Evolutionary conservation across 2,797 vertebrate species (phyloP), one percentile per base, ranked within the genome.

Genomic region (Clarias fuscus): DNA sequence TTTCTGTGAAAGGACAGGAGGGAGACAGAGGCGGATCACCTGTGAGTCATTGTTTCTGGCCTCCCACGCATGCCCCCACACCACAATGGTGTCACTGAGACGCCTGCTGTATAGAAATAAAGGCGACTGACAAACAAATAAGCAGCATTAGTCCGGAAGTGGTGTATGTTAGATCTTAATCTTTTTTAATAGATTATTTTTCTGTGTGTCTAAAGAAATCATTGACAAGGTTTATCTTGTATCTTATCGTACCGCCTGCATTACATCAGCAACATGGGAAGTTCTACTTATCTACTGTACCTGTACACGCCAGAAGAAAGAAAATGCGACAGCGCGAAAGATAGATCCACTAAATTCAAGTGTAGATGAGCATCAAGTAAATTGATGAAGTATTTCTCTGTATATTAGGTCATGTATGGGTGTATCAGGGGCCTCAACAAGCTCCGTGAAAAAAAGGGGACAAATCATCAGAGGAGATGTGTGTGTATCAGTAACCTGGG

Each of bases 371-470:
- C 88, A 90, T 91, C 86, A 87, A 87, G 89, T 92, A 90, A 94
- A 93, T 84, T 90, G 88, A 91, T 87, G 91, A 89, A 86, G 90
- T 92, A 89, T 92, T 93, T 92, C 90, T 94, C 92, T 95, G 93
- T 95, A 92, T 93, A 91, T 93, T 90, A 82, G 88, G 90, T 91
- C 89, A 86, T 93, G 93, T 93, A 94, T 92, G 91, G 86, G 89
- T 89, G 91, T 94, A 93, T 93, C 93, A 93, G 91, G 91, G 43
- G 43, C 64, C 84, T 93, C 91, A 10, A 89, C 86, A 89, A 93
- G 90, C 84, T 91, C 93, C 91, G 92, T 90, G 91, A 93, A 93
- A 93, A 94, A 93, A 78, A 91, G 73, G 83, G 67, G 5, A 62
- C 59, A 92, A 93, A 93, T 93, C 91, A 85, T 93, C 85, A 85